phyloP scores from a whole-genome alignment of 2,888 invertebrate species.

The Tipula confusa region DNA sequence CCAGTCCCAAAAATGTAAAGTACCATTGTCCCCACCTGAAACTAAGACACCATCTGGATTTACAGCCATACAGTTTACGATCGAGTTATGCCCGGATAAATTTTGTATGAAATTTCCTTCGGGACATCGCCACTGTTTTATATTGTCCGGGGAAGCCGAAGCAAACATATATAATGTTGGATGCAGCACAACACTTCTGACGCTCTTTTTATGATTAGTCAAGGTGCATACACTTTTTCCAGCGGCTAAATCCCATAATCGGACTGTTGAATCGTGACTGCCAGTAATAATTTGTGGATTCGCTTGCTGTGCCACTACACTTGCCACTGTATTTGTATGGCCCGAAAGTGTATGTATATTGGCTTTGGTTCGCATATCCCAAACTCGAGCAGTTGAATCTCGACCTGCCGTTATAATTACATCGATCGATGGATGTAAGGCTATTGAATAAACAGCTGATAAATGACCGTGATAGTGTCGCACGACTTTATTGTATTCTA shows the following conservation, averaged over 20 bases:
- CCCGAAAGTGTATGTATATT: slow-evolving; percentile 94
- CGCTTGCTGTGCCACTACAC: slow-evolving; percentile 84
- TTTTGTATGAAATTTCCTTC: slow-evolving; percentile 97
- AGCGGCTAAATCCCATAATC: slow-evolving; percentile 96
- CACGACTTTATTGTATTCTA: slow-evolving; percentile 97
- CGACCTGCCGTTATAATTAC: slow-evolving; percentile 90
- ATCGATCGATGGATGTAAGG: slow-evolving; percentile 93
- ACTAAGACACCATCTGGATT: slow-evolving; percentile 95
- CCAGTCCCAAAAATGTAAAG: slow-evolving; percentile 98
- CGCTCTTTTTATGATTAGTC: slow-evolving; percentile 98
- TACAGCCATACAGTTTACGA: slow-evolving; percentile 92
- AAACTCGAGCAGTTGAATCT: slow-evolving; percentile 93
- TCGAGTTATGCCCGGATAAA: slow-evolving; percentile 93
- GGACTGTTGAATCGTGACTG: slow-evolving; percentile 93
- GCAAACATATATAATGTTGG: slow-evolving; percentile 88
- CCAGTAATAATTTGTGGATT: slow-evolving; percentile 95
- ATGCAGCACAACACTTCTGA: slow-evolving; percentile 72
- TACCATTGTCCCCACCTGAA: slow-evolving; percentile 97
- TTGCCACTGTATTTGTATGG: slow-evolving; percentile 96
- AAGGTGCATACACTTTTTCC: slow-evolving; percentile 91
- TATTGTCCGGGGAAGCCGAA: slow-evolving; percentile 96
- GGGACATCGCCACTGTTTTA: slow-evolving; percentile 98
- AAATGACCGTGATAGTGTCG: slow-evolving; percentile 98
- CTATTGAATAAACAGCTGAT: slow-evolving; percentile 90
- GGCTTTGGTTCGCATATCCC: slow-evolving; percentile 99